Evolutionary conservation across 2,888 invertebrate genomes (phyloP), one percentile per base, ranked within the genome.

Genomic region (Stomorhina lunata): DNA sequence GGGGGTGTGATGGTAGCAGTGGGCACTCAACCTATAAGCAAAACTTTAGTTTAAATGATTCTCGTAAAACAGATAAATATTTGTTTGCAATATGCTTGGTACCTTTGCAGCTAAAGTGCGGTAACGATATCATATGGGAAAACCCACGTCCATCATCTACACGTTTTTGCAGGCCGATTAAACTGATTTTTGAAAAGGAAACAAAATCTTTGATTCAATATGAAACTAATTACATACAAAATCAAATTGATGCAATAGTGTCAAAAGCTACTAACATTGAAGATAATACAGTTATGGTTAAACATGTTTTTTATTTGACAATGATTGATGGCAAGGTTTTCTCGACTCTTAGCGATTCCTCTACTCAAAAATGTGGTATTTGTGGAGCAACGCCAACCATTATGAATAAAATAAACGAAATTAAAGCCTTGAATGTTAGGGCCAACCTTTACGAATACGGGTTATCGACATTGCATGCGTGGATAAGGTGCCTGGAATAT

Each of bases 41-140:
- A n/a, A n/a, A n/a, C n/a, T n/a, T n/a, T n/a, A n/a, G n/a, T n/a
- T n/a, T n/a, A n/a, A n/a, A n/a, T n/a, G n/a, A n/a, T n/a, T n/a
- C n/a, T n/a, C n/a, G n/a, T n/a, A n/a, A n/a, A 57, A 57, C 57
- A 57, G 57, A 32, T 57, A n/a, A 57, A 37, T 57, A 57, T 57
- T 37, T 57, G 57, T 57, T 57, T 37, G 57, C 57, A 57, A 57
- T 57, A 12, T 57, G 57, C 37, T 57, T 57, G 57, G 57, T 57
- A 57, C 32, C 57, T 37, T 57, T 57, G 57, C 57, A 27, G 55
- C 55, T 55, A 32, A 55, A 55, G 55, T 32, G 25, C 55, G 55
- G 20, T 32, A 32, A 55, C 17, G 25, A 55, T 29, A 55, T 55
- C 55, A 55, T 55, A 55, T 55, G 55, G 55, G 32, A 55, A 32